Base-by-base conservation (phyloP, 2,113 vertebrate genomes). In the Puffinus mauretanicus region DNA sequence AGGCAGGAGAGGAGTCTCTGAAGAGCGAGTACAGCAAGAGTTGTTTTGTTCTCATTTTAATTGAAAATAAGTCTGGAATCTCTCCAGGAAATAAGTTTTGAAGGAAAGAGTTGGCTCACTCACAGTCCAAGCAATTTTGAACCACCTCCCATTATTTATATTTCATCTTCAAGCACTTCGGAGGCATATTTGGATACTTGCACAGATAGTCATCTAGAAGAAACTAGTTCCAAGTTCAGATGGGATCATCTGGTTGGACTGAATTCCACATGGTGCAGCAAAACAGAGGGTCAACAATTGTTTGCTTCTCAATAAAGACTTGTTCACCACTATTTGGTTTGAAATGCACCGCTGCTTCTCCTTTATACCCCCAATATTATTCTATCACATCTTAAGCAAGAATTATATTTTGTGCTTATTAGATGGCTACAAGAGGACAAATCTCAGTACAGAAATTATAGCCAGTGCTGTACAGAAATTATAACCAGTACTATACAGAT, bases 21-120 rank as follows among this genome's bases (percentile, higher is more conserved):
- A 93, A 93, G 65, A 92, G 42, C 38, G 27, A 51, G 54, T 67
- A 66, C 14, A 66, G 73, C 54, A 69, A 73, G 49, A 83, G 77
- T 93, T 75, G 52, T 51, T 95, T 89, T 65, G 2, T 49, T 82
- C 60, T 67, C 26, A 18, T 80, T 95, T 91, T 91, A 61, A 73
- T 51, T 71, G 73, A 95, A 93, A 91, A 82, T 81, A 96, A 84
- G 30, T 34, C 82, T 91, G 94, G 67, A 88, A 61, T 66, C n/a
- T 42, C 11, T 80, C 91, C 94, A 94, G 86, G 62, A 95, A 93
- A 58, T 85, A 84, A 82, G 32, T 95, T 90, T 94, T 51, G 58
- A 91, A 82, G 81, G 73, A 52, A 91, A 57, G 57, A 52, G 38
- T 46, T 96, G 90, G 88, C 92, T 97, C 18, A 15, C 46, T 93